Conservation (phyloP, 1,140 invertebrate species). For the Lordiphosa collinella region DNA sequence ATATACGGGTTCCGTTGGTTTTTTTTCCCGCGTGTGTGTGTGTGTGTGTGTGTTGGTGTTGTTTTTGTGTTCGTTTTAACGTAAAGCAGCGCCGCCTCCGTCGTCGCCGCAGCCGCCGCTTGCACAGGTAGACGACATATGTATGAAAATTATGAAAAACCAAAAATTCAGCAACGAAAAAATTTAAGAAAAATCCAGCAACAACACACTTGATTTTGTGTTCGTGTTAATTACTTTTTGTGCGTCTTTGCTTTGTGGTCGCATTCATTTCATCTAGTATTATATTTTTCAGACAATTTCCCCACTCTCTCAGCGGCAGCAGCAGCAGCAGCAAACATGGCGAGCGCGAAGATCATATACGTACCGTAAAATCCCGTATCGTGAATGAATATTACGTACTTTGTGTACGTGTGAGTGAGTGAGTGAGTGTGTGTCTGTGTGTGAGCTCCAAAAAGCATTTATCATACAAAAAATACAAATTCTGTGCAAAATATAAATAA, state of each 20-base stretch:
- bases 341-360: constrained; percentile 62
- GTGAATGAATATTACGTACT: constrained; percentile 63
- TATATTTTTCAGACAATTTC: constrained; percentile 46
- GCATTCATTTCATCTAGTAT: constrained; percentile 64
- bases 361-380: constrained; percentile 58
- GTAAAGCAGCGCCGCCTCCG: constrained; percentile 31
- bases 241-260: constrained; percentile 63
- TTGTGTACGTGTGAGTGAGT: constrained; percentile 37
- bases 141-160: constrained; percentile 50
- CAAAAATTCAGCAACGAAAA: constrained; percentile 28
- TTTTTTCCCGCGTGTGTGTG: constrained; percentile 36
- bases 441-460: constrained; percentile 33
- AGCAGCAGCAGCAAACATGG: constrained; percentile 31
- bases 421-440: constrained; percentile 25
- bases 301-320: neutral
- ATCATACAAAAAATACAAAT: neutral
- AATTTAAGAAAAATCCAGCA: constrained; percentile 27
- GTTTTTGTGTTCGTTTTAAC: constrained; percentile 62
- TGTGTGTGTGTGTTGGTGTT: constrained; percentile 30
- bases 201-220: constrained; percentile 38
- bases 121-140: constrained; percentile 64
- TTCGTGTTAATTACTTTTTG: constrained; percentile 65
- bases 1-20: constrained; percentile 71
- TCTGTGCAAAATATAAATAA: constrained; percentile 3
- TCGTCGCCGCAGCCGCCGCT: constrained; percentile 19